These are phyloP conservation scores for Ornithoptera alexandrae DNA, from an alignment of 2,888 invertebrate species.

Conservation along the genomic window DNA sequence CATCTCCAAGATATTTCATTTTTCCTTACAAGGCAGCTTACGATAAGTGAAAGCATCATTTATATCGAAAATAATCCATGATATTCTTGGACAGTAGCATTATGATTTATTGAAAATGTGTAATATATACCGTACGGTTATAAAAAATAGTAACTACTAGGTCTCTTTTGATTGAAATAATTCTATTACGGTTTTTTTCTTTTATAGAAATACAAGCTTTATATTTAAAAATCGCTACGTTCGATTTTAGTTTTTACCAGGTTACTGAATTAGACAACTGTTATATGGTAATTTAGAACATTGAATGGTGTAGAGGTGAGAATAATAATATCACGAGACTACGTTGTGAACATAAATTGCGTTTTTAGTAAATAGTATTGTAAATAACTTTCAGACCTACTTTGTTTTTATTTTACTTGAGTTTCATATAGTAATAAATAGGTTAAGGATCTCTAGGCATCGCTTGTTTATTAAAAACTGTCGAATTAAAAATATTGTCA, in stretches of 20 bases:
- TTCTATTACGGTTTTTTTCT: no score
- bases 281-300: not conserved
- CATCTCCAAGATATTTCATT: no score
- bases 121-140: no score
- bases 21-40: no score
- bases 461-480: no score
- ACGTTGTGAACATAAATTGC: not conserved
- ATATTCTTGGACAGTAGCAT: not conserved
- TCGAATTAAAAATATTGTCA: no score
- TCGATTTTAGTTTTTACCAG: not conserved
- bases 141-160: no score
- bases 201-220: no score
- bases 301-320: not conserved
- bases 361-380: not conserved
- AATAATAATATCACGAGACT: not conserved
- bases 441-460: not conserved
- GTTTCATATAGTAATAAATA: not conserved
- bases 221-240: not conserved
- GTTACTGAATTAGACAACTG: not conserved
- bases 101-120: no score
- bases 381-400: not conserved
- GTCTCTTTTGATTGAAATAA: no score
- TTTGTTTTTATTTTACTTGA: not conserved
- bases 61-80: not conserved
- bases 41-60: not conserved